Percentiles rank a stretch among this genome's conserved stretches.
Conservation (phyloP, 1,140 invertebrate genomes). For the Drosophila ironensis region DNA sequence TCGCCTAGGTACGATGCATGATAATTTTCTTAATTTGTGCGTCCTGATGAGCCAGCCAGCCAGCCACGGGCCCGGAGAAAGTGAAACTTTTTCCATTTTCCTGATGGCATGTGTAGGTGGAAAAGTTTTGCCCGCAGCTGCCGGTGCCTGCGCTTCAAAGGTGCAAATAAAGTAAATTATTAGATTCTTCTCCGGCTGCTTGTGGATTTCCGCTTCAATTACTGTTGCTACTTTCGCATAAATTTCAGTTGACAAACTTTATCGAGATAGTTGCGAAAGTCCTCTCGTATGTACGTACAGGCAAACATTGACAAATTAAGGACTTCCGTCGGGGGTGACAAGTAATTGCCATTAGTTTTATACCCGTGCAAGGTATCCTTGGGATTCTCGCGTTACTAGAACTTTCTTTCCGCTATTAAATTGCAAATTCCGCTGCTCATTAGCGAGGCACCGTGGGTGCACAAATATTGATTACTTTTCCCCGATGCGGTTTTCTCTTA, state of each 20-base stretch:
- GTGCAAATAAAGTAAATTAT: conserved; percentile 80
- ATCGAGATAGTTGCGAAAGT: conserved; percentile 50
- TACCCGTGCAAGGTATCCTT: conserved; percentile 32
- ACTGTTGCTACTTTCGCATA: conserved; percentile 66
- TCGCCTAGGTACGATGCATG: conserved; percentile 68
- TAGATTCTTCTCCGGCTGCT: conserved; percentile 63
- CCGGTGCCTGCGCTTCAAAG: conserved; percentile 64
- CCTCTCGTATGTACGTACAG: neutral
- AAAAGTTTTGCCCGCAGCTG: conserved; percentile 59
- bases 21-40: conserved; percentile 78
- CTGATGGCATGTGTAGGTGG: conserved; percentile 77
- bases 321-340: conserved; percentile 47
- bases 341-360: conserved; percentile 58
- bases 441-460: too few species aligned
- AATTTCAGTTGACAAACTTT: conserved; percentile 79
- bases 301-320: conserved; percentile 60
- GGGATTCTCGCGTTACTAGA: conserved; percentile 13
- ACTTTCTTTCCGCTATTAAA: too few species aligned
- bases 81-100: conserved; percentile 76
- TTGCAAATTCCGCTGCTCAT: too few species aligned
- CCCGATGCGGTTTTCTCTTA: conserved; percentile 3
- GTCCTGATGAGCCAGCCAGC: conserved; percentile 74
- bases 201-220: conserved; percentile 79
- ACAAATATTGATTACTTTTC: neutral
- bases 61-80: too few species aligned